Conservation (phyloP, 2,797 vertebrate genomes). For the Myiothlypis chrysogaster region DNA sequence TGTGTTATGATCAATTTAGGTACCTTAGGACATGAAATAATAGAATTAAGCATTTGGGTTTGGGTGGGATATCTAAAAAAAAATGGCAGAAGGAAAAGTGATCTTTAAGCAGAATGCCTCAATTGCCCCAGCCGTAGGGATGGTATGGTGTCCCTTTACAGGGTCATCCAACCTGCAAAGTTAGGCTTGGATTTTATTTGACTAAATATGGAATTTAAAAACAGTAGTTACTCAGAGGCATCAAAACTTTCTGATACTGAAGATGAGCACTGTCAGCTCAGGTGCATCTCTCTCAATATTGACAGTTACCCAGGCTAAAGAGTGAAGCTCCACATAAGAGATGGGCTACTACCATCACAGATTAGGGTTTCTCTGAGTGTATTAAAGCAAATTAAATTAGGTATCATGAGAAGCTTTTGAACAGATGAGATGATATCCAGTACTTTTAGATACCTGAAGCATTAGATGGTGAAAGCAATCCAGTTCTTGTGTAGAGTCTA, state of each 20-base stretch:
- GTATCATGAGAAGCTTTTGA: not conserved
- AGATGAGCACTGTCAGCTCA: not conserved
- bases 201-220: not conserved
- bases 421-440: rapidly evolving
- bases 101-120: not conserved
- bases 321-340: not conserved
- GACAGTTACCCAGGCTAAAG: not conserved
- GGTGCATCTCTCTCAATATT: not conserved
- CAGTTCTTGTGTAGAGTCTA: not conserved
- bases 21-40: not conserved
- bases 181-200: not conserved
- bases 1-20: not conserved
- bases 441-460: not conserved
- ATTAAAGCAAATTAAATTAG: not conserved
- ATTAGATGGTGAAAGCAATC: not conserved
- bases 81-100: not conserved
- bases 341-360: not conserved
- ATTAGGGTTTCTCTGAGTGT: not conserved
- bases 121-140: not conserved
- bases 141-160: not conserved
- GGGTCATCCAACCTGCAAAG: not conserved
- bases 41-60: not conserved
- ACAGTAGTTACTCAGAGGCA: not conserved
- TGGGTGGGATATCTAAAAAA: not conserved
- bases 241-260: not conserved